Evolutionary conservation across 2,113 vertebrate species (phyloP).

Genomic region (Melanerpes aurifrons): DNA sequence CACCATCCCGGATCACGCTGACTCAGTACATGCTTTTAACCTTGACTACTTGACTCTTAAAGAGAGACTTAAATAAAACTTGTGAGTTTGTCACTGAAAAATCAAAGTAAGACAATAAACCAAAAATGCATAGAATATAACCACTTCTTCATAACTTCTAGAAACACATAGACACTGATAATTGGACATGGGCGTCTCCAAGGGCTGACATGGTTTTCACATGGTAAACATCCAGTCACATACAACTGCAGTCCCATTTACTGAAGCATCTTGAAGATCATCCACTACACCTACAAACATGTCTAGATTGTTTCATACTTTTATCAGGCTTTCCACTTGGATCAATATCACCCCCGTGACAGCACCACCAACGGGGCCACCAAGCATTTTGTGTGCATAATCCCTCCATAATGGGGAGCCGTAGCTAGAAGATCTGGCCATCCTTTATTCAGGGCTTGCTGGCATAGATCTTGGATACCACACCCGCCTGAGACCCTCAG

Average conservation of each 20-base stretch:
- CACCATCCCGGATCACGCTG: background rate
- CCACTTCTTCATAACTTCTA: background rate
- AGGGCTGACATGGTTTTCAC: background rate
- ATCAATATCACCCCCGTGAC: background rate
- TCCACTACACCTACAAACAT: background rate
- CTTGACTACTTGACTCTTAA: background rate
- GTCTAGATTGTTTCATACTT: background rate
- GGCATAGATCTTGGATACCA: fast-evolving
- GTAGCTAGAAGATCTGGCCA: background rate
- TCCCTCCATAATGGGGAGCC: fast-evolving
- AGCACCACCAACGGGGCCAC: background rate
- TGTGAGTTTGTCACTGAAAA: background rate
- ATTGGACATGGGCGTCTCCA: fast-evolving
- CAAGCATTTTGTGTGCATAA: background rate
- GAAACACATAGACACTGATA: background rate
- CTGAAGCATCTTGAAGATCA: background rate
- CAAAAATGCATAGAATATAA: background rate
- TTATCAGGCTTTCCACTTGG: background rate
- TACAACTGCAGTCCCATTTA: background rate
- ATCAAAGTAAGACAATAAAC: background rate
- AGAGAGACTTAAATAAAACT: background rate
- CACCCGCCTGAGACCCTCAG: background rate
- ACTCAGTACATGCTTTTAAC: background rate
- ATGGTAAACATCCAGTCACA: background rate
- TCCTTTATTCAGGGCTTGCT: background rate